A percentile compares a stretch with the other conserved stretches of the same genome.
Conservation (phyloP, 2,113 vertebrate species). For the Ornithorhynchus anatinus region DNA sequence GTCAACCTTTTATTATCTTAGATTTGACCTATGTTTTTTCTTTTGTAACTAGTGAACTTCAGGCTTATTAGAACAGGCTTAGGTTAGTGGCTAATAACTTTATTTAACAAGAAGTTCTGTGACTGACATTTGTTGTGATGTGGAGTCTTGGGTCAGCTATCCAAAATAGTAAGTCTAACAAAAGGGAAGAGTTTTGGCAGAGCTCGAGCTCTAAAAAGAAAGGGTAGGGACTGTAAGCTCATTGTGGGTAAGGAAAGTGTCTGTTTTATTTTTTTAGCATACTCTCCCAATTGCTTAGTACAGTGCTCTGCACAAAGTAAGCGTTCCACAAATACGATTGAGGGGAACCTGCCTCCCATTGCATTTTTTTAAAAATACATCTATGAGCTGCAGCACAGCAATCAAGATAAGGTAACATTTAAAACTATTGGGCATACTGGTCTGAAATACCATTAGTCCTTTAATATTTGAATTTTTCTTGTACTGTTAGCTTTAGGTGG, state of each 20-base stretch:
- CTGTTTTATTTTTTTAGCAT: background rate
- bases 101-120: background rate
- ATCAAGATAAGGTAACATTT: too few species aligned
- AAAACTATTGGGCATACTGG: too few species aligned
- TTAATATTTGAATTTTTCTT: too few species aligned
- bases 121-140: background rate
- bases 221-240: too few species aligned
- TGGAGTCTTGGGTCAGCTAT: constrained; percentile 13
- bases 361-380: background rate
- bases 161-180: too few species aligned
- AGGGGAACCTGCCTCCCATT: background rate
- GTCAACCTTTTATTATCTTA: background rate
- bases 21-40: background rate
- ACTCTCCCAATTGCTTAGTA: background rate
- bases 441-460: too few species aligned
- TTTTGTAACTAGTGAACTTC: background rate
- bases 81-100: constrained; percentile 1
- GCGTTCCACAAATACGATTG: too few species aligned
- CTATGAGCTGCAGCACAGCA: background rate
- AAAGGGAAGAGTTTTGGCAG: too few species aligned
- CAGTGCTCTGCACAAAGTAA: background rate
- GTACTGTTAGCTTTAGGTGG: too few species aligned
- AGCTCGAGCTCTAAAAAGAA: too few species aligned
- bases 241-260: too few species aligned
- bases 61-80: constrained; percentile 13